Base-by-base conservation (phyloP, 2,888 invertebrate genomes). In the Steinernema carpocapsae region DNA sequence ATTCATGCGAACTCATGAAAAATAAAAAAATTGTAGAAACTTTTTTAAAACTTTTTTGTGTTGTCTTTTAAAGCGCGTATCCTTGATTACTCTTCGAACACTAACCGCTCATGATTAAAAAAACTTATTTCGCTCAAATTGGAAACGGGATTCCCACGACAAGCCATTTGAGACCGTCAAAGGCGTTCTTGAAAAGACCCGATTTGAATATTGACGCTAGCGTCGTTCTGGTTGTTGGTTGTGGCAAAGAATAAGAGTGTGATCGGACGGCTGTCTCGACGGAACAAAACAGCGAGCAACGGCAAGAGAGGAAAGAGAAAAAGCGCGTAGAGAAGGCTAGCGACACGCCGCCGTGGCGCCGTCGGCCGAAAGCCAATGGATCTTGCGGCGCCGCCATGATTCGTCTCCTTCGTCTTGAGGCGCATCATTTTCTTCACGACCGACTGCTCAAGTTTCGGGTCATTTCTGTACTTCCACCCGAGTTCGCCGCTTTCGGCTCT, bases 161-260 rank as follows among this genome's bases (percentile, higher is more conserved):
- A 29, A 64, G 64, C 32, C 32, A 64, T 64, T 64, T 64, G 64
- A 29, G 64, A 29, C 64, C 64, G 12, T 64, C 64, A 64, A 64
- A 64, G 37, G 64, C 29, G 26, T 32, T 29, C 29, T 37, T 64
- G 64, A 64, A 64, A 64, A 26, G 64, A 29, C 64, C 64, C 64
- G 64, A 64, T 64, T 64, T 64, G 64, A 64, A 64, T 64, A 64
- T 64, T 64, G 48, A 17, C n/a, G 48, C 48, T 48, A 26, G 29
- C 64, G 32, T 26, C 64, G 32, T 37, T 29, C 22, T 56, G 32
- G 32, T 48, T 37, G 37, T 37, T 37, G 37, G 48, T 14, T 14
- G 64, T 64, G 64, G 26, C 64, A 64, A 22, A 52, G 52, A 52
- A 52, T 19, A 52, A 52, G 52, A 52, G 52, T 52, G 52, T 24